phyloP scores from a whole-genome alignment of 1,140 invertebrate species.

The Ceratoteleas bidentatus region DNA sequence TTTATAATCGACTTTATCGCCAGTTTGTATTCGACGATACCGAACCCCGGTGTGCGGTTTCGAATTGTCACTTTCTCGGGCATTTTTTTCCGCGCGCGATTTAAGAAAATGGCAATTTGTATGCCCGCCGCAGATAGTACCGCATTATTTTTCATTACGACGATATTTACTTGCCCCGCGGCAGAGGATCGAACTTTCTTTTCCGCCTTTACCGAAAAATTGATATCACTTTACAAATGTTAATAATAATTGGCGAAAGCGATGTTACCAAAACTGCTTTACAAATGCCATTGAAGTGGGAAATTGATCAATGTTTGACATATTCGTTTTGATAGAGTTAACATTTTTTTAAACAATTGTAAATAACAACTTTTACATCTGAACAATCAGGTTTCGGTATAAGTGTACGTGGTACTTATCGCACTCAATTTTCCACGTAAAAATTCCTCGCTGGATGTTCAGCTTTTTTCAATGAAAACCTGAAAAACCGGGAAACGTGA shows the following conservation, averaged over 20 bases:
- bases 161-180: conserved; percentile 27
- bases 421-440: too few species aligned
- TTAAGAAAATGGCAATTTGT: conserved; percentile 42
- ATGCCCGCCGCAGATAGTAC: conserved; percentile 30
- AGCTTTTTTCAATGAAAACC: conserved; percentile 15
- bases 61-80: conserved; percentile 26
- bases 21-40: too few species aligned
- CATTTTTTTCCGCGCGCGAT: conserved; percentile 28
- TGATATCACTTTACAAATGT: conserved; percentile 7
- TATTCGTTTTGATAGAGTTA: too few species aligned
- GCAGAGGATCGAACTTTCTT: conserved; percentile 39
- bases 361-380: too few species aligned
- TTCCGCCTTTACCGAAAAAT: conserved; percentile 18
- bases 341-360: too few species aligned
- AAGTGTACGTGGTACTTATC: too few species aligned
- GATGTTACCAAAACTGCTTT: neutral
- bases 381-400: too few species aligned
- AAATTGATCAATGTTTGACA: too few species aligned
- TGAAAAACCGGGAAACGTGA: conserved; percentile 30
- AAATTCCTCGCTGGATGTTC: too few species aligned
- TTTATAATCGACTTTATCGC: too few species aligned
- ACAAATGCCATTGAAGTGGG: too few species aligned
- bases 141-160: conserved; percentile 37
- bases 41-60: conserved; percentile 9
- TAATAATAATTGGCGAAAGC: conserved; percentile 29